Percentiles rank a stretch among this genome's conserved stretches.
phyloP scores from a whole-genome alignment of 2,797 vertebrate genomes.

The Gadopsis bispinosus region DNA sequence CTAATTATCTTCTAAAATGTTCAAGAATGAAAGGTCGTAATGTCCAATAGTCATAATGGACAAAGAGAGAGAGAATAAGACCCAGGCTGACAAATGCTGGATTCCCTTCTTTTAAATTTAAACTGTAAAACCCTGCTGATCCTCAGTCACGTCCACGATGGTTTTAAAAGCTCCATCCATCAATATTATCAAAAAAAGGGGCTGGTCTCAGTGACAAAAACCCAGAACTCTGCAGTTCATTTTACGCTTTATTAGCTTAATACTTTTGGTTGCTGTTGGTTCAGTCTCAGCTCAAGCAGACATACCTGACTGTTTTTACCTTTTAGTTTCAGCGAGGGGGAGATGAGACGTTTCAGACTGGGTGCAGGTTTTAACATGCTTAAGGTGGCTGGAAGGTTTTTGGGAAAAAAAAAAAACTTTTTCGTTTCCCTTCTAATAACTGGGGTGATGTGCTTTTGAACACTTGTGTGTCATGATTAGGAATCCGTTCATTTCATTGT shows the following conservation, averaged over 20 bases:
- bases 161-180: background rate
- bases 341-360: background rate
- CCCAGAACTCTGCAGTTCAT: background rate
- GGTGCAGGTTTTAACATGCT: background rate
- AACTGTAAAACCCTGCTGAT: background rate
- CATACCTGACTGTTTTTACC: too few species aligned
- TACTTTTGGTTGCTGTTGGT: conserved; percentile 3
- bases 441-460: too few species aligned
- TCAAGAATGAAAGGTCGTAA: background rate
- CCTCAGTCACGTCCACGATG: background rate
- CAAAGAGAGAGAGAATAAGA: too few species aligned
- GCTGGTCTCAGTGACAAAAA: background rate
- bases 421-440: too few species aligned
- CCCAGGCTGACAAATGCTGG: background rate
- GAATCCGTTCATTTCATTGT: background rate
- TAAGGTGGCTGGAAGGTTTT: background rate
- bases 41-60: background rate
- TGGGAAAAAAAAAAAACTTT: background rate
- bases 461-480: too few species aligned
- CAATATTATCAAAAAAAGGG: background rate
- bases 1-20: background rate
- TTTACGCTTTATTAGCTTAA: background rate
- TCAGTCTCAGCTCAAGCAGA: too few species aligned
- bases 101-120: background rate
- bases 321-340: too few species aligned